Evolutionary conservation across 1,140 invertebrate species (phyloP).

Genomic region (Lordiphosa clarofinis): DNA sequence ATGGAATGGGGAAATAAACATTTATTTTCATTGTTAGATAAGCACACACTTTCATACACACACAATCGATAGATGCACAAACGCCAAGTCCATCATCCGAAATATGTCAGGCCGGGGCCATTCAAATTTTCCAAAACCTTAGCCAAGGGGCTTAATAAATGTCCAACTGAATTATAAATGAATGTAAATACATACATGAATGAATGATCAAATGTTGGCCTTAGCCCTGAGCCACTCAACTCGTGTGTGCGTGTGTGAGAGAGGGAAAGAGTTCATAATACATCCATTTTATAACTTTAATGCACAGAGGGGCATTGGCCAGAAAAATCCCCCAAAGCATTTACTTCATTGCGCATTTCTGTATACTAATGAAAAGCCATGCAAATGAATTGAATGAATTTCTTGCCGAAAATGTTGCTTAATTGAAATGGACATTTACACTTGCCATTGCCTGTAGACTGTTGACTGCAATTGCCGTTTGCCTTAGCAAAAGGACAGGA

Average conservation of each 20-base stretch:
- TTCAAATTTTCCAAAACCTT: constrained; percentile 32
- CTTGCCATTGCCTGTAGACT: constrained; percentile 2
- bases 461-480: not conserved
- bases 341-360: constrained; percentile 6
- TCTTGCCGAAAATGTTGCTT: constrained; percentile 15
- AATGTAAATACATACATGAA: constrained; percentile 21
- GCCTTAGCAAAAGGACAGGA: too few species aligned
- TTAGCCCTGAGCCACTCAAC: not conserved
- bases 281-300: not conserved
- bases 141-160: constrained; percentile 34
- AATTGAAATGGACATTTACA: constrained; percentile 36
- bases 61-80: constrained; percentile 8
- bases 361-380: constrained; percentile 12
- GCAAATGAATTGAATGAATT: constrained; percentile 12
- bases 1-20: constrained; percentile 31
- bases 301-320: not conserved
- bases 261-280: not conserved
- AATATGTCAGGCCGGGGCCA: constrained; percentile 31
- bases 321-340: constrained; percentile 9
- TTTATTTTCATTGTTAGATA: constrained; percentile 61
- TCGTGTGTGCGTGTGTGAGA: not conserved
- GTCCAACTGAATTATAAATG: constrained; percentile 45
- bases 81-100: constrained; percentile 10
- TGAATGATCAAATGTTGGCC: constrained; percentile 24
- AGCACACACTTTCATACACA: constrained; percentile 1